Conservation (phyloP, 2,888 invertebrate species). For the Sicus ferrugineus region DNA sequence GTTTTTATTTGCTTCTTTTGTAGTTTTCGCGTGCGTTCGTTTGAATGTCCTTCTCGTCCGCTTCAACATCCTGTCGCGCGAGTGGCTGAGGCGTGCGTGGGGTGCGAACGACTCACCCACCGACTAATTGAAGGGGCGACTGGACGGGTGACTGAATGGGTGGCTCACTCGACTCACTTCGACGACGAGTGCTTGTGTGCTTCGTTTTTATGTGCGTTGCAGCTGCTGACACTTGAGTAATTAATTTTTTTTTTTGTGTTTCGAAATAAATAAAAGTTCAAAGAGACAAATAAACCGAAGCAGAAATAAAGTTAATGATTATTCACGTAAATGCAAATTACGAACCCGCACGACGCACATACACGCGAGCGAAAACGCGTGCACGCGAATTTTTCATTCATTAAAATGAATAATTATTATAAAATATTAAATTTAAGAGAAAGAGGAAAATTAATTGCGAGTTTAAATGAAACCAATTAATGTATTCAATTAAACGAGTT, state of each 20-base stretch:
- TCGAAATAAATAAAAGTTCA: not conserved
- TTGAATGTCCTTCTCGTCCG: not conserved
- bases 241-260: slow-evolving; percentile 4
- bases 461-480: not conserved
- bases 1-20: not conserved
- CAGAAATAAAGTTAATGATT: not conserved
- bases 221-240: slow-evolving; percentile 20
- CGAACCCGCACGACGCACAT: not conserved
- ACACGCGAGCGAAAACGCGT: too few species aligned
- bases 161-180: not conserved
- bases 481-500: too few species aligned
- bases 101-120: not conserved
- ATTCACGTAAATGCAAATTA: slow-evolving; percentile 11
- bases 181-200: not conserved
- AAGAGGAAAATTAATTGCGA: not conserved
- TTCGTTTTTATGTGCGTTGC: not conserved
- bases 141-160: not conserved
- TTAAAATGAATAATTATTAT: not conserved
- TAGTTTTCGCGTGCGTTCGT: not conserved
- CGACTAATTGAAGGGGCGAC: not conserved
- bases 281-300: slow-evolving; percentile 2
- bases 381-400: too few species aligned
- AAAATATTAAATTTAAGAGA: not conserved
- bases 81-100: not conserved
- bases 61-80: not conserved